Conservation (phyloP, 2,888 invertebrate species). For the Melipona bicolor region DNA sequence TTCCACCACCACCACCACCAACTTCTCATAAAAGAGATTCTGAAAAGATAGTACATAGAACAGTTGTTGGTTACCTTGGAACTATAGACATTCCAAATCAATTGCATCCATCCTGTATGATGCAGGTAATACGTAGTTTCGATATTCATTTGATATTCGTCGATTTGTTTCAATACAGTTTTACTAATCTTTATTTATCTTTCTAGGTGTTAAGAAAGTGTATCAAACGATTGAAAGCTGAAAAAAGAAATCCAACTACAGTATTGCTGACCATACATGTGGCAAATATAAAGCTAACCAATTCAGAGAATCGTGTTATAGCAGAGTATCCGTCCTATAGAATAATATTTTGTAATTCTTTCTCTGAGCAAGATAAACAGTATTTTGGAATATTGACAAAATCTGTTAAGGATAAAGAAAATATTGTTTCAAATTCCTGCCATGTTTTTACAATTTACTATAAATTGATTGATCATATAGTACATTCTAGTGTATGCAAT, state of each 20-base stretch:
- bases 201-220: conserved; percentile 92
- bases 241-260: conserved; percentile 93
- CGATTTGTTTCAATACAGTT: not conserved
- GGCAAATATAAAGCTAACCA: conserved; percentile 91
- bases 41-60: conserved; percentile 89
- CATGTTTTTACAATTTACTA: conserved; percentile 98
- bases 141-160: not conserved
- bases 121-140: conserved; percentile 84
- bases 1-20: conserved; percentile 83
- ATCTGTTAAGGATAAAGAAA: conserved; percentile 86
- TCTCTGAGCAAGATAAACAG: conserved; percentile 95
- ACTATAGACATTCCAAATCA: conserved; percentile 98
- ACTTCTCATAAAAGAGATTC: conserved; percentile 79
- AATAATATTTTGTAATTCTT: conserved; percentile 95
- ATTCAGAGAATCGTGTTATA: conserved; percentile 91
- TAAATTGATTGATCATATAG: conserved; percentile 92
- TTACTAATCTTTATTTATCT: conserved; percentile 26
- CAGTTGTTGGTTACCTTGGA: conserved; percentile 96
- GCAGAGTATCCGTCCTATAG: conserved; percentile 95
- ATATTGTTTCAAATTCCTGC: conserved; percentile 93
- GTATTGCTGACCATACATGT: conserved; percentile 94
- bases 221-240: conserved; percentile 94
- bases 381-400: conserved; percentile 97
- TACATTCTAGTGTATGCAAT: conserved; percentile 92
- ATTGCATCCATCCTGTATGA: conserved; percentile 89